These are phyloP conservation scores for Lottia gigantea DNA, from an alignment of 2,888 invertebrate genomes.

Conservation along the genomic window DNA sequence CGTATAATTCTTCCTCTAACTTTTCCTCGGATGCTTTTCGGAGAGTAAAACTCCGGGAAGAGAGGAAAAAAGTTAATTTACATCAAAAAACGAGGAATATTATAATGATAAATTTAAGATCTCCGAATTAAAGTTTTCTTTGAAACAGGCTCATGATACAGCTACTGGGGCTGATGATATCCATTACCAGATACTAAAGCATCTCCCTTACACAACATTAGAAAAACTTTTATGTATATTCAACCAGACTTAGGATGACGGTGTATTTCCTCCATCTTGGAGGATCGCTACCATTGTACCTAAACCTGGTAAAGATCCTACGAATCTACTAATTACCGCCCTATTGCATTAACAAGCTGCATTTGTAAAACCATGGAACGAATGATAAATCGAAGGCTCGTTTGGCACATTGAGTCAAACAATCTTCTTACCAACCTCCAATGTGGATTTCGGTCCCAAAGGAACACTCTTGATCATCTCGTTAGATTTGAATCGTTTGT, in stretches of 20 bases:
- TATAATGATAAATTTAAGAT: no score
- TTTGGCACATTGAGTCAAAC: conserved; percentile 37
- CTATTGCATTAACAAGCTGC: conserved; percentile 48
- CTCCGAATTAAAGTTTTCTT: no score
- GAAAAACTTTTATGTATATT: conserved; percentile 16
- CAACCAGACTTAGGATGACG: conserved; percentile 29
- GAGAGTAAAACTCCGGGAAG: no score
- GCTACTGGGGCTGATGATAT: conserved; percentile 24
- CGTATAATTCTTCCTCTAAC: no score
- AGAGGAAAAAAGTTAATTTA: no score
- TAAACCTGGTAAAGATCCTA: conserved; percentile 33
- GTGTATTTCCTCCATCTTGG: conserved; percentile 28
- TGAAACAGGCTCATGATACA: conserved; percentile 11
- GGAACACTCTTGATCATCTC: conserved; percentile 29
- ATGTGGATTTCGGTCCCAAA: conserved; percentile 30
- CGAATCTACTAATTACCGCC: conserved; percentile 38
- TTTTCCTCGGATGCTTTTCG: no score
- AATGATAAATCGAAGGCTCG: conserved; percentile 41
- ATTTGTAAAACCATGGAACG: conserved; percentile 45
- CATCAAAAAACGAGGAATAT: no score
- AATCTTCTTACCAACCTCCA: conserved; percentile 31
- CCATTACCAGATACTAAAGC: conserved; percentile 24
- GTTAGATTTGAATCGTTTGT: conserved; percentile 34
- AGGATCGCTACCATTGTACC: conserved; percentile 31
- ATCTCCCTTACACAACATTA: not conserved